Base-by-base conservation (phyloP, 35 echinoderm and acorn worm genomes). In the Ophiothrix spiculata region DNA sequence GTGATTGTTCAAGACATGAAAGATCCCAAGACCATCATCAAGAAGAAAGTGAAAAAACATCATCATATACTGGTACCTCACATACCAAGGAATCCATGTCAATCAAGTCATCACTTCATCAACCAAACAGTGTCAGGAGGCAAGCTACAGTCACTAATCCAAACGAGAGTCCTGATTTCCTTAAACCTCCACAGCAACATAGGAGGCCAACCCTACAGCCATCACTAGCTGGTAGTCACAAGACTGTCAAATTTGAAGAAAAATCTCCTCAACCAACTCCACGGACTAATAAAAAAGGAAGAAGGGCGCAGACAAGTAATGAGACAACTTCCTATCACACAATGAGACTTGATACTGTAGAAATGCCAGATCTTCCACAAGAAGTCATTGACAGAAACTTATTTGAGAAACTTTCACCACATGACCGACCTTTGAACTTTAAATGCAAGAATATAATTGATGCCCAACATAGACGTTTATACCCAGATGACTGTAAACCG, bases 371-470 rank as follows among this genome's bases (percentile, higher is more conserved):
- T 78, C 80, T 88, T 25, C 88, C 95, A 14, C 83, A 93, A 46
- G 92, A 97, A 33, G 54, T 97, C 37, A 90, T 97, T 31, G 95
- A 97, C 49, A 87, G 83, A 73, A 75, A 94, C 16, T 56, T 93
- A 17, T 38, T 91, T 4, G 85, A 94, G 31, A 89, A 86, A 37
- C 86, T 85, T 19, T 93, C 91, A 2, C 89, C 86, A 34, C 95
- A 98, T 54, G 85, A 94, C 38, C 88, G 95, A 54, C 95, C 95
- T 39, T 78, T 98, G 34, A 77, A 37, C 56, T 98, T 98, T 34
- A 98, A 98, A 85, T 98, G 95, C 56, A 88, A 91, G 77, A 98
- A 98, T 41, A 98, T 98, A 37, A 98, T 98, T 19, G 95, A 98
- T 79, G 91, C 88, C 0, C 95, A 98, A 37, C 95, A 98, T 54